Evolutionary conservation across 2,888 invertebrate genomes (phyloP), one percentile per base, ranked within the genome.

Genomic region (Plebejus anna): DNA sequence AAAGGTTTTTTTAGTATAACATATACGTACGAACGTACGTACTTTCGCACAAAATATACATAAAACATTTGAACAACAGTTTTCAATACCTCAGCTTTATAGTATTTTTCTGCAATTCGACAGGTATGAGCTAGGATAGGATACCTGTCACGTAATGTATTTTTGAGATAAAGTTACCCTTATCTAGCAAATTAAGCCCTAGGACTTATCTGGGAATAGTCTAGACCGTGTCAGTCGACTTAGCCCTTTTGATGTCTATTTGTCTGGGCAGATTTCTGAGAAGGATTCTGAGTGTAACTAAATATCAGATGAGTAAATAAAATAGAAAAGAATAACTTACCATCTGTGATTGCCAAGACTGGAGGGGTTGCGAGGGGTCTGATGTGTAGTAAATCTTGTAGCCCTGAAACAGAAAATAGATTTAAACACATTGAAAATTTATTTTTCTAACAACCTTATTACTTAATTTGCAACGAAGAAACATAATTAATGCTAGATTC

Each of bases 351-450:
- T 97, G 96, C 99, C 99, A 99, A 57, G 97, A 97, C 78, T 97
- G 96, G 91, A 98, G 96, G 11, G 96, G 96, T 81, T 97, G 96
- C 81, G 97, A 96, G 36, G 98, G 96, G 84, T 98, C 97, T 80
- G 97, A 97, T 5, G 99, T 98, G 93, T 98, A 99, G 93, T 97
- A 99, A 80, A 99, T 98, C 94, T 98, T 98, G 95, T 99, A 99
- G 82, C 98, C 98, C 99, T 99, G 94, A 16, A 85, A 89, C 84
- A 82, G 47, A 83, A 79, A 81, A 78, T 1, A 28, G 7, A 28
- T 22, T 22, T 22, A 9, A 59, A 59, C 1, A n/a, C 4, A 1
- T 55, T 55, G 11, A 13, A 16, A 9, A 42, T 4, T 7, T 5
- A 42, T 22, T 22, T 22, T 22, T 22, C 22, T 22, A 22, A 22